Percentiles rank a stretch among this genome's conserved stretches.
phyloP scores from a whole-genome alignment of 2,888 invertebrate species.

The Sphinx pinastri region DNA sequence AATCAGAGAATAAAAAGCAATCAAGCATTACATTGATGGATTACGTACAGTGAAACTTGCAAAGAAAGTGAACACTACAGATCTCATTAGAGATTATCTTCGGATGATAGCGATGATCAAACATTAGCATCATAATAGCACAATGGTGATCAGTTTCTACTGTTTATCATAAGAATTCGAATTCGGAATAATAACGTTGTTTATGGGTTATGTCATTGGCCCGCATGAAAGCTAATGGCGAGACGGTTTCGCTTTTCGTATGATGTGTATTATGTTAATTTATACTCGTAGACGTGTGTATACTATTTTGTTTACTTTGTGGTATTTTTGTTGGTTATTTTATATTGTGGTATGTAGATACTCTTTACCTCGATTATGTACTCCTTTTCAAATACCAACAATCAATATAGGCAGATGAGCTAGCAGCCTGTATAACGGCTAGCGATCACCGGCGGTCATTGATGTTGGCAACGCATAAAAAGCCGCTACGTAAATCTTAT shows the following conservation, averaged over 20 bases:
- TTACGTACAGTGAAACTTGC: constrained; percentile 18
- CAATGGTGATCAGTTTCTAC: constrained; percentile 42
- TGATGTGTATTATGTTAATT: constrained; percentile 38
- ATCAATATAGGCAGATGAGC: too few species aligned
- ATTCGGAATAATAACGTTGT: constrained; percentile 41
- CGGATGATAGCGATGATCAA: constrained; percentile 18
- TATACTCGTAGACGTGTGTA: constrained; percentile 32
- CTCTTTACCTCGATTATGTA: too few species aligned
- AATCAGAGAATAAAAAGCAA: constrained; percentile 11
- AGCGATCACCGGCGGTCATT: too few species aligned
- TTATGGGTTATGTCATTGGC: constrained; percentile 49
- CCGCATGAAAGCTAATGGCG: constrained; percentile 53
- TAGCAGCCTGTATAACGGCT: too few species aligned
- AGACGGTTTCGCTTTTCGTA: constrained; percentile 53
- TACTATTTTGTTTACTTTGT: too few species aligned
- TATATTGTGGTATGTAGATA: background rate
- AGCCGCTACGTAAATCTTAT: too few species aligned
- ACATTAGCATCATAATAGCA: constrained; percentile 31
- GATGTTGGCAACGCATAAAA: too few species aligned
- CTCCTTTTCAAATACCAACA: too few species aligned
- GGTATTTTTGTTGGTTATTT: too few species aligned
- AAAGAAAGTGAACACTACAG: constrained; percentile 22
- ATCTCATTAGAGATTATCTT: constrained; percentile 21
- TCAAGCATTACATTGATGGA: constrained; percentile 9
- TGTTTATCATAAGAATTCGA: constrained; percentile 45